Conservation (phyloP, 2,113 vertebrate species). For the Numenius arquata region DNA sequence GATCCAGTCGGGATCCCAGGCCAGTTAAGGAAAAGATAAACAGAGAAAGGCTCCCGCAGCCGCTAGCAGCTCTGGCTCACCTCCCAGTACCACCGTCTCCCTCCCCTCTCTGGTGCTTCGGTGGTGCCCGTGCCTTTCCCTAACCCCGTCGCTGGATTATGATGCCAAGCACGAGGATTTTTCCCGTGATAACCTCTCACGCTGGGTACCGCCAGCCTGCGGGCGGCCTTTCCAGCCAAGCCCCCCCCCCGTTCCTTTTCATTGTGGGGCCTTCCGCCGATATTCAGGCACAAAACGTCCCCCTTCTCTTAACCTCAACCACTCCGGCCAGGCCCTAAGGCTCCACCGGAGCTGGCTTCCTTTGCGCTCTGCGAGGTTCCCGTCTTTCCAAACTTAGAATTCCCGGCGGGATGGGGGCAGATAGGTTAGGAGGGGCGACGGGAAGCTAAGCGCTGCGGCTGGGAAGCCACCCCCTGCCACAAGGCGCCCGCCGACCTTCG, state of each 20-base stretch:
- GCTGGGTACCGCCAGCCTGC: neutral
- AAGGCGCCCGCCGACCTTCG: neutral
- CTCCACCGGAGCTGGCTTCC: neutral
- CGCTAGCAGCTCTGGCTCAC: neutral
- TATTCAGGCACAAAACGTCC: neutral
- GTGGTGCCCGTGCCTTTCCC: neutral
- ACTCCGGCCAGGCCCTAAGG: neutral
- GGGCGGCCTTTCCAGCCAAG: neutral
- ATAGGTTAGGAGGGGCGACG: neutral
- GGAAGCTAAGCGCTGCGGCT: neutral
- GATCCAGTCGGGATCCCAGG: neutral
- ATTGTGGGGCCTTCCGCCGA: accelerated
- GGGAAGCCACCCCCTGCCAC: neutral
- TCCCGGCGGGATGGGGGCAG: neutral
- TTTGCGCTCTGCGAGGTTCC: neutral
- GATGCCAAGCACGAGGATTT: neutral
- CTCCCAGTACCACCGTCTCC: accelerated
- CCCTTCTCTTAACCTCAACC: neutral
- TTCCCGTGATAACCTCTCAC: neutral
- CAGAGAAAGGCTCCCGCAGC: neutral
- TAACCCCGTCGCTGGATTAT: neutral
- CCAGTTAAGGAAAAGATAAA: neutral
- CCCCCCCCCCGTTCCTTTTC: neutral
- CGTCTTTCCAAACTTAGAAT: neutral
- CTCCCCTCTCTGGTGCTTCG: neutral